These are phyloP conservation scores for Gymnopithys bicolor DNA, from an alignment of 2,797 vertebrate genomes.

Conservation along the genomic window DNA sequence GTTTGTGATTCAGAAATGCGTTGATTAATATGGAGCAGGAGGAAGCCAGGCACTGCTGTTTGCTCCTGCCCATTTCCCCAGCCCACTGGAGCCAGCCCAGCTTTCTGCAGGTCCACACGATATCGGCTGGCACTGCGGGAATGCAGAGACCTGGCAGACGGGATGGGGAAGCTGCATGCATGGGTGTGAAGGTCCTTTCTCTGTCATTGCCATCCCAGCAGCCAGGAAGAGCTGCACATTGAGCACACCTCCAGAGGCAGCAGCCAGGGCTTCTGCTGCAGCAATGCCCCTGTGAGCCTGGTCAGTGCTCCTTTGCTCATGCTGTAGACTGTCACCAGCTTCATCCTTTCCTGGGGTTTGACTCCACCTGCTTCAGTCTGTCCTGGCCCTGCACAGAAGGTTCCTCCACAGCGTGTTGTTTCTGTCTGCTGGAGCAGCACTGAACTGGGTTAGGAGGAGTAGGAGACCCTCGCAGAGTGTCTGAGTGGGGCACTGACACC, in stretches of 20 bases:
- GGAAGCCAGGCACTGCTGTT: neutral
- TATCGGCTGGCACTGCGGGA: neutral
- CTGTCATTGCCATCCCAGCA: neutral
- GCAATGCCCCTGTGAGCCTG: neutral
- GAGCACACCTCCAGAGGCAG: neutral
- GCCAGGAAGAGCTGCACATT: neutral
- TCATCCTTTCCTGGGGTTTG: fast-evolving
- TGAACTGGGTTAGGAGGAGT: neutral
- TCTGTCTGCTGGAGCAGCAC: neutral
- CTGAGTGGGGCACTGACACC: neutral
- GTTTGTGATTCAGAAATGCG: neutral
- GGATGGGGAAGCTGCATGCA: neutral
- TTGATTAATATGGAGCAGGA: neutral
- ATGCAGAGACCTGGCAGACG: fast-evolving
- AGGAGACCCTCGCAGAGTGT: neutral
- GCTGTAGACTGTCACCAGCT: neutral
- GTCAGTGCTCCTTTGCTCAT: fast-evolving
- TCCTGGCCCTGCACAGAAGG: neutral
- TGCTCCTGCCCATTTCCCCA: neutral
- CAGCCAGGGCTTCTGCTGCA: neutral
- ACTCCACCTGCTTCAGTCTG: neutral
- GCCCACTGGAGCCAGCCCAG: neutral
- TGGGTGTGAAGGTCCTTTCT: neutral
- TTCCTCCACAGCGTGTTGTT: neutral
- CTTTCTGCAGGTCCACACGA: fast-evolving